Base-by-base conservation (phyloP, 2,888 invertebrate genomes). In the Meiosimyza decipiens region DNA sequence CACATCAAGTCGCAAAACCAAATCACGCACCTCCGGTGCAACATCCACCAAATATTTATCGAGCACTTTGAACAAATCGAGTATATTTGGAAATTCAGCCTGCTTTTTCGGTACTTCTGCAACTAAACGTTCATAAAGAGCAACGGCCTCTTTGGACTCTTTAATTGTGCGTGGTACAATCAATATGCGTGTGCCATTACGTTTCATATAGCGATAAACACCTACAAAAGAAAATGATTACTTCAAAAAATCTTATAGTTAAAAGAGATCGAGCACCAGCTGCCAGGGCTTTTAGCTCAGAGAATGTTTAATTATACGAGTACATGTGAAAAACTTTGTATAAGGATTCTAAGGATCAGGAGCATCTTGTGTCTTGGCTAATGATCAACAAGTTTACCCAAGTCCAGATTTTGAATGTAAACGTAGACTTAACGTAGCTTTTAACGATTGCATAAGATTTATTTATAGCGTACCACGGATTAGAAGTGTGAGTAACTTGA, bases 41-140 rank as follows among this genome's bases (percentile, higher is more conserved):
- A 95, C 86, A 69, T 91, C 89, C 0, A 95, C 92, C 77, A 93
- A 92, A 83, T 95, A 95, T 82, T 94, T 95, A 73, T 89, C 91
- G 71, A 95, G 85, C 22, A 92, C 90, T 50, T 87, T 87, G 88
- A 95, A 93, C 83, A 95, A 91, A 70, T 95, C 94, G 66, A 91
- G 87, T 74, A 96, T 93, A 6, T 91, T 90, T 0, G 92, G 92
- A 84, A 97, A 95, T 75, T 91, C 91, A 65, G 88, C 88, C 84
- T 95, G 93, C 72, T 92, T 90, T 1, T 82, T 77, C 0, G 89
- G 84, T 68, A 92, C 87, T 81, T 95, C 95, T 22, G 87, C 85
- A 54, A 91, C 87, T 55, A 96, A 88, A 49, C 90, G 89, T 70
- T 93, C 92, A 83, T 93, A 93, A 6, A 93, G 89, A 33, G 89